phyloP scores from a whole-genome alignment of 2,797 vertebrate genomes.

The Sternarchorhynchus goeldii region DNA sequence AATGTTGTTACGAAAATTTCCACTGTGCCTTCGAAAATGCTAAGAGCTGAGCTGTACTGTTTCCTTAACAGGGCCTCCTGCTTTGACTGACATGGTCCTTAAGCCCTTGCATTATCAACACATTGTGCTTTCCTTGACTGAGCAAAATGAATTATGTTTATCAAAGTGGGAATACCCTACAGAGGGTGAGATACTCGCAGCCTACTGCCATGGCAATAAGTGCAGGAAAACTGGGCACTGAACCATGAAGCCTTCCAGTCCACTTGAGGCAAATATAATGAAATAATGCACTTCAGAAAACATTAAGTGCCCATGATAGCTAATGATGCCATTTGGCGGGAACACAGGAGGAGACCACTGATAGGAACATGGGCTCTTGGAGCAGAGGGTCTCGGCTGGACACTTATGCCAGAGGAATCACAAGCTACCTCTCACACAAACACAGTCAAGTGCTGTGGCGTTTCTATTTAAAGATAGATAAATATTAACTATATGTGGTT shows the following conservation, averaged over 20 bases:
- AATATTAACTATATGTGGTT: too few species aligned
- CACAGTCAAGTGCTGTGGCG: neutral
- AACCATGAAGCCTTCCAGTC: constrained; percentile 52
- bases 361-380: constrained; percentile 42
- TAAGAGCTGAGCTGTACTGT: neutral
- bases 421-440: constrained; percentile 6
- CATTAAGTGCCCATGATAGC: constrained; percentile 58
- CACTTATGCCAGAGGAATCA: constrained; percentile 8
- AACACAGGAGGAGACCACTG: constrained; percentile 51
- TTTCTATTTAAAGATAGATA: neutral
- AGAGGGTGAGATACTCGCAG: constrained; percentile 39
- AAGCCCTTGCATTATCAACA: constrained; percentile 34
- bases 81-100: constrained; percentile 18
- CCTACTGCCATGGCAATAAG: constrained; percentile 40
- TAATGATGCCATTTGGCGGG: constrained; percentile 53
- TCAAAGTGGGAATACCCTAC: constrained; percentile 34
- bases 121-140: constrained; percentile 24
- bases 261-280: constrained; percentile 56
- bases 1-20: constrained; percentile 24
- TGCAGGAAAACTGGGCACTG: constrained; percentile 53
- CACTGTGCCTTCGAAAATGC: constrained; percentile 7
- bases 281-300: constrained; percentile 63
- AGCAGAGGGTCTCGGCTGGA: constrained; percentile 46
- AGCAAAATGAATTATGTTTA: constrained; percentile 45
- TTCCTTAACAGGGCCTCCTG: neutral